Conservation (phyloP, 2,113 vertebrate species). For the Lasiurus borealis region DNA sequence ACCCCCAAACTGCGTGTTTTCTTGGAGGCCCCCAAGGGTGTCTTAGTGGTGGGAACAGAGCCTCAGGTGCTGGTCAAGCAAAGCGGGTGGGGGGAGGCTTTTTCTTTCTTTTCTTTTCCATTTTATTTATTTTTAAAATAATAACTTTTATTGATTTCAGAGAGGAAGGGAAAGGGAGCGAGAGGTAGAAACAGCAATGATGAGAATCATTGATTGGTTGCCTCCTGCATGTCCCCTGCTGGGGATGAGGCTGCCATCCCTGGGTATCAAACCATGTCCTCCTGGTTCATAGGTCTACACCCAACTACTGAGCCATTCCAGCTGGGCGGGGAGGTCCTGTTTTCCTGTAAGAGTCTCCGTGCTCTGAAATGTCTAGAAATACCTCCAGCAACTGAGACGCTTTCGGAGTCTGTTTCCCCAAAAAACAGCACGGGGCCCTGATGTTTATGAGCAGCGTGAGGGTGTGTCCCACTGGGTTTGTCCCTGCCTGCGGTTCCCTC, state of each 20-base stretch:
- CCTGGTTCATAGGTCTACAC: too few species aligned
- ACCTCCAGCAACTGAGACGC: not conserved
- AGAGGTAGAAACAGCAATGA: too few species aligned
- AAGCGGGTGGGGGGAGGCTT: rapidly evolving
- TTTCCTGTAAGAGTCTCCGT: too few species aligned
- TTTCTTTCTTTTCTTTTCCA: not conserved
- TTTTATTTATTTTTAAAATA: too few species aligned
- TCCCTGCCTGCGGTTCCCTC: not conserved
- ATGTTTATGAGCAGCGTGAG: rapidly evolving
- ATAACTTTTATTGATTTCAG: too few species aligned
- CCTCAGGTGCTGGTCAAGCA: not conserved
- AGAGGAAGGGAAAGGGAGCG: too few species aligned
- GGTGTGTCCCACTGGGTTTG: rapidly evolving
- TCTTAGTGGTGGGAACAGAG: not conserved
- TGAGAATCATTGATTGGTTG: too few species aligned
- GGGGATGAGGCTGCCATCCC: too few species aligned
- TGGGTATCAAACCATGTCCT: too few species aligned
- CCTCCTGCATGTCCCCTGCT: too few species aligned
- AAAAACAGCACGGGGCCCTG: not conserved
- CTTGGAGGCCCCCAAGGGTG: not conserved
- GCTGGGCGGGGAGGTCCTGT: too few species aligned
- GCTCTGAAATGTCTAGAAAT: not conserved
- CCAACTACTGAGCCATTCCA: too few species aligned
- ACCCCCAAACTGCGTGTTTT: not conserved
- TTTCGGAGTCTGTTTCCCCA: not conserved